These are phyloP conservation scores for Acanthisitta chloris DNA, from an alignment of 2,113 vertebrate genomes.

Conservation along the genomic window DNA sequence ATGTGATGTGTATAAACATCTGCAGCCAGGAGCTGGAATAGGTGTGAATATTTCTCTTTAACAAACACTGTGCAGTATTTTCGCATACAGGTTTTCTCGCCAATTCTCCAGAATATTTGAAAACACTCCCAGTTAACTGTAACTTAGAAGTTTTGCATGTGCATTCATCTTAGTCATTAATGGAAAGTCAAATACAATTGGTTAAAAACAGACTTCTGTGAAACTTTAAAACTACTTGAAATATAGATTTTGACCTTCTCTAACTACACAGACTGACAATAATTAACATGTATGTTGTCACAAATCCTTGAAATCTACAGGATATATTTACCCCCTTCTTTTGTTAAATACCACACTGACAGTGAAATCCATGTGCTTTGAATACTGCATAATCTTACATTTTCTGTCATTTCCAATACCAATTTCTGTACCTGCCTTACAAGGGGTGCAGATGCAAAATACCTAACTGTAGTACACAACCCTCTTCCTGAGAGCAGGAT, in stretches of 20 bases:
- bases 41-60: not conserved
- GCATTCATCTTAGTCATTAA: not conserved
- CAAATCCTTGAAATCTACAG: not conserved
- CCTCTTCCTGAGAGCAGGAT: not conserved
- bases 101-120: not conserved
- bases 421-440: not conserved
- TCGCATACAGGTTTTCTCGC: not conserved
- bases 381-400: not conserved
- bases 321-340: not conserved
- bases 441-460: not conserved
- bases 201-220: not conserved
- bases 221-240: not conserved
- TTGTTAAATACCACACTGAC: not conserved
- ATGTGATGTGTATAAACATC: not conserved
- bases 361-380: not conserved
- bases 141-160: not conserved
- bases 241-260: not conserved
- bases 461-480: rapidly evolving
- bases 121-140: not conserved
- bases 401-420: not conserved
- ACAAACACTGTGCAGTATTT: not conserved
- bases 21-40: not conserved
- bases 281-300: not conserved
- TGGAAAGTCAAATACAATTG: not conserved
- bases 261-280: not conserved